A percentile compares a stretch with the other conserved stretches of the same genome.
Evolutionary conservation across 2,113 vertebrate genomes (phyloP).

Genomic region (Tragelaphus scriptus): DNA sequence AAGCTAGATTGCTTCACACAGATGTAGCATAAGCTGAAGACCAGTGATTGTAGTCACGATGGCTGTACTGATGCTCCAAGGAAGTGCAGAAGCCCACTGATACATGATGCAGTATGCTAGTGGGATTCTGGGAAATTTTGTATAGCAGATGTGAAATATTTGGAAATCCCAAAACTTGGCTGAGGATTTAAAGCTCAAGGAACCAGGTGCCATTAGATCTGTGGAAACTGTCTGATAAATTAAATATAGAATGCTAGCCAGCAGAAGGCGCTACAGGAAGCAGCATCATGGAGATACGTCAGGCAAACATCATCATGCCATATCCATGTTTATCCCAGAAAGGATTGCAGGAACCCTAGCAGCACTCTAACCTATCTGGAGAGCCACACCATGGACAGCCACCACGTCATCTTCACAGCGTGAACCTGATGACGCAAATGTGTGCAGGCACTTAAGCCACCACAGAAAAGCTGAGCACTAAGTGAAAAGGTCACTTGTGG

Average conservation of each 20-base stretch:
- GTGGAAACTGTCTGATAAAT: neutral
- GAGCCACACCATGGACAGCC: neutral
- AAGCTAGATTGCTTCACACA: neutral
- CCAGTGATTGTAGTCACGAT: neutral
- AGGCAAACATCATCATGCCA: neutral
- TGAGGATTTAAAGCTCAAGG: neutral
- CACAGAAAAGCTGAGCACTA: slow-evolving; percentile 57
- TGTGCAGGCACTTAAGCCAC: slow-evolving; percentile 45
- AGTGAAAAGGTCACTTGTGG: slow-evolving; percentile 70
- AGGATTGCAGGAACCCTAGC: neutral
- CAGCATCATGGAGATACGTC: fast-evolving
- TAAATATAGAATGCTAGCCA: neutral
- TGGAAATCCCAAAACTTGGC: neutral
- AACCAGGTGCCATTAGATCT: neutral
- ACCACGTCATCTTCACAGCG: neutral
- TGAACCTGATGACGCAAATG: neutral
- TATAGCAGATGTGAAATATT: neutral
- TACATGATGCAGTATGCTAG: neutral
- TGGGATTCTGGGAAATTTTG: neutral
- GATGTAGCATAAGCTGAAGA: neutral
- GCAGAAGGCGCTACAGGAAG: neutral
- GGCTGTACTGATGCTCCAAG: neutral
- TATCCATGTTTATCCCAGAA: neutral
- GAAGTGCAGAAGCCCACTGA: neutral
- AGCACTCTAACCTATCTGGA: neutral